Base-by-base conservation (phyloP, 1,140 invertebrate species). In the Sarcophaga bullata region DNA sequence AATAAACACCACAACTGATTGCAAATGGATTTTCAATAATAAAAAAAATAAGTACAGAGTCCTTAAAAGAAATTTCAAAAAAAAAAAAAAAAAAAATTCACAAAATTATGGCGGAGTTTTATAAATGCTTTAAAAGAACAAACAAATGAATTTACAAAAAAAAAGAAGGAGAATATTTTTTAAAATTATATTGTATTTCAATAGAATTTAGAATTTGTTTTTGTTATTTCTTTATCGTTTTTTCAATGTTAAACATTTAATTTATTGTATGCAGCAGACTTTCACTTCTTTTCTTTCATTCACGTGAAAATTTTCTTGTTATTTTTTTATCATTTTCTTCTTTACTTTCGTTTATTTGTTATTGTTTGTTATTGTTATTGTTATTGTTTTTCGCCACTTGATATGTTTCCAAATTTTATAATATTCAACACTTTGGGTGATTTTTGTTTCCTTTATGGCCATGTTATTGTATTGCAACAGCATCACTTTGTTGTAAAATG, bases 361-460 rank as follows among this genome's bases (percentile, higher is more conserved):
- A 37, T 37, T 37, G 25, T 37, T 17, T 80, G 46, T 10, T 2
- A 8, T 80, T 80, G 78, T 37, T n/a, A 25, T 37, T 37, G 25
- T 37, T 37, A 62, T 17, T 15, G 17, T 73, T 47, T 83, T 84
- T 86, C 88, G 88, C 88, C 88, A 89, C 85, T 89, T 89, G 87
- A 89, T 89, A 89, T 89, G 88, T 88, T 89, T 89, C 88, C 88
- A 89, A 86, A 89, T 89, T 86, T 89, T 89, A 73, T 87, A 84
- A 85, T 89, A 89, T 82, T 89, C 86, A 86, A 62, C 73, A 80
- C 54, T 76, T 52, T 84, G 81, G 85, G 86, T 87, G 25, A 85
- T 85, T 76, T 37, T 54, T 75, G 75, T 15, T 81, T 68, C 50
- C 48, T 49, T 68, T 68, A 68, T 68, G 62, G 49, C n/a, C 50